Conservation (phyloP, 2,888 invertebrate genomes). For the Drosophila niveifrons region DNA sequence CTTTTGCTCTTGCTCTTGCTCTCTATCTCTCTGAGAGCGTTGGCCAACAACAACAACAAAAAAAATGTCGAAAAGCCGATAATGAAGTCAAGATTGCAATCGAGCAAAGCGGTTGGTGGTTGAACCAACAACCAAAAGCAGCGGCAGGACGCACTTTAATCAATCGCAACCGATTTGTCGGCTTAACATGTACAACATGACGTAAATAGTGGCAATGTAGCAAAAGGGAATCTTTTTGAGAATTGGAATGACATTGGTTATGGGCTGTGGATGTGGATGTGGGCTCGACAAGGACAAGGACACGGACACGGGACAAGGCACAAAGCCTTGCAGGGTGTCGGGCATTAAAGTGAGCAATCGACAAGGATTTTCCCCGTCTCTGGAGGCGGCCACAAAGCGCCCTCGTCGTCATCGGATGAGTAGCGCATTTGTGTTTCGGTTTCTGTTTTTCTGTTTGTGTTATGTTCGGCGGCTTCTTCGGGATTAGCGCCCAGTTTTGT, state of each 20-base stretch:
- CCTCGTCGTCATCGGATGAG: background rate
- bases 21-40: conserved; percentile 23
- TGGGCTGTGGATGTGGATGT: conserved; percentile 4
- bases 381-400: conserved; percentile 26
- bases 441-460: background rate
- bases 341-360: conserved; percentile 79
- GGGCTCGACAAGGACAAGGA: background rate
- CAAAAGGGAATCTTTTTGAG: conserved; percentile 9
- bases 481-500: conserved; percentile 71
- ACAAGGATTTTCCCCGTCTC: conserved; percentile 65
- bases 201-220: conserved; percentile 66
- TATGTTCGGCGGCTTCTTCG: conserved; percentile 48
- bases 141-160: conserved; percentile 79
- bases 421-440: background rate
- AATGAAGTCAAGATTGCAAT: conserved; percentile 78
- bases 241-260: conserved; percentile 4
- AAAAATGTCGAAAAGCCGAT: conserved; percentile 60
- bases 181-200: conserved; percentile 83
- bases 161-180: conserved; percentile 85
- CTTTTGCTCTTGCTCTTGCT: conserved; percentile 35
- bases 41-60: too few relatives aligned
- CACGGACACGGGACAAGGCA: background rate
- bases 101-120: conserved; percentile 27
- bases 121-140: conserved; percentile 34
- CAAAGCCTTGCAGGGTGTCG: conserved; percentile 53